phyloP scores from a whole-genome alignment of 2,797 vertebrate genomes.

The Acridotheres tristis region DNA sequence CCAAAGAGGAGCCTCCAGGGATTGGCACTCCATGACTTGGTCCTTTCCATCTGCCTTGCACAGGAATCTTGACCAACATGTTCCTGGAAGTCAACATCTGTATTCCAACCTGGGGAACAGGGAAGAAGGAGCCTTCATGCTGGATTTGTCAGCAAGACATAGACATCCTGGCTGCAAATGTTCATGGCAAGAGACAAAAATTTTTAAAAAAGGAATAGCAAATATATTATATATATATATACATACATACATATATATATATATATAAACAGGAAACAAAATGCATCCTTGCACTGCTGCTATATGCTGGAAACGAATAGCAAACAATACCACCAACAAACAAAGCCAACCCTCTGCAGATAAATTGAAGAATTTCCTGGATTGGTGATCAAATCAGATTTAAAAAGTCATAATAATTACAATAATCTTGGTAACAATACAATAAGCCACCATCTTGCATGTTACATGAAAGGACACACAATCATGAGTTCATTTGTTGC shows the following conservation, averaged over 20 bases:
- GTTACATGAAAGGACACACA: conserved; percentile 46
- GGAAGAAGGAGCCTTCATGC: conserved; percentile 79
- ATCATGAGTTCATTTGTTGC: conserved; percentile 61
- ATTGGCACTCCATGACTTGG: background rate
- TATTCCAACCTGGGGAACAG: conserved; percentile 72
- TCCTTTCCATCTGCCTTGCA: conserved; percentile 30
- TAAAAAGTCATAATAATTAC: conserved; percentile 6
- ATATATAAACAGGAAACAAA: conserved; percentile 74
- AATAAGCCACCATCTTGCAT: conserved; percentile 54
- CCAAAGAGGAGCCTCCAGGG: background rate
- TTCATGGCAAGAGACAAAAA: conserved; percentile 74
- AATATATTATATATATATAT: conserved; percentile 81
- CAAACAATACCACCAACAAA: conserved; percentile 67
- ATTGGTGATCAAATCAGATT: conserved; percentile 58
- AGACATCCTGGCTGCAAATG: conserved; percentile 72
- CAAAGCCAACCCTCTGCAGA: conserved; percentile 72
- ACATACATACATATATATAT: conserved; percentile 60
- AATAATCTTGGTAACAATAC: conserved; percentile 42
- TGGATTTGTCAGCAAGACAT: conserved; percentile 74
- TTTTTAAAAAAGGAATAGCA: conserved; percentile 75
- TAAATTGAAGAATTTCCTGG: conserved; percentile 71
- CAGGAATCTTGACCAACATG: conserved; percentile 82
- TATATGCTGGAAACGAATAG: conserved; percentile 71
- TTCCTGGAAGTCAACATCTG: conserved; percentile 62
- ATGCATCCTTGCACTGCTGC: conserved; percentile 79